A percentile compares a stretch with the other conserved stretches of the same genome.
phyloP scores from a whole-genome alignment of 1,140 invertebrate species.

The Penaeus japonicus region DNA sequence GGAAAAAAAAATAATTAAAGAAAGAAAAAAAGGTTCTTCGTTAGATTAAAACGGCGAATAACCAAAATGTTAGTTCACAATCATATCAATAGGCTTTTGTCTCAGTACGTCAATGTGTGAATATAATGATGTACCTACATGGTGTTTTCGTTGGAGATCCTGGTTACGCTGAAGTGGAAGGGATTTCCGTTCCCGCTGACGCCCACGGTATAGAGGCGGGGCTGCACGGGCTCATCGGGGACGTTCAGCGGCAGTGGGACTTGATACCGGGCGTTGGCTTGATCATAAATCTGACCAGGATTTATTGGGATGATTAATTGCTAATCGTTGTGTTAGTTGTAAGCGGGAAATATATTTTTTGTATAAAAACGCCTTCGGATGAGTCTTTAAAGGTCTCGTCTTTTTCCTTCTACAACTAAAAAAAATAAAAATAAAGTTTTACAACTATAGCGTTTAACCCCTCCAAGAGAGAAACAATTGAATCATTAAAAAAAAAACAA shows the following conservation, averaged over 20 bases:
- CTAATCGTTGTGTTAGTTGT: background rate
- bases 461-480: no score
- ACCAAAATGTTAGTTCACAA: no score
- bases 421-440: no score
- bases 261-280: background rate
- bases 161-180: conserved; percentile 63
- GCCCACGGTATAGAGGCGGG: background rate
- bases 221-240: background rate
- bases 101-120: background rate
- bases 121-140: conserved; percentile 48
- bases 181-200: conserved; percentile 38
- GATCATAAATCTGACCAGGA: conserved; percentile 35
- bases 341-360: background rate
- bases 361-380: no score
- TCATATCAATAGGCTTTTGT: no score
- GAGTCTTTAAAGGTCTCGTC: no score
- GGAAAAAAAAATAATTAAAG: no score
- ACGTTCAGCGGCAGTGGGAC: conserved; percentile 14
- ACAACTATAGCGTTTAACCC: no score
- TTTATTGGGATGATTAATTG: background rate
- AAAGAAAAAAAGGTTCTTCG: no score
- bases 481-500: no score
- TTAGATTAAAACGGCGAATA: no score
- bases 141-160: conserved; percentile 16
- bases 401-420: no score